phyloP scores from a whole-genome alignment of 2,113 vertebrate genomes.

The Salvelinus namaycush region DNA sequence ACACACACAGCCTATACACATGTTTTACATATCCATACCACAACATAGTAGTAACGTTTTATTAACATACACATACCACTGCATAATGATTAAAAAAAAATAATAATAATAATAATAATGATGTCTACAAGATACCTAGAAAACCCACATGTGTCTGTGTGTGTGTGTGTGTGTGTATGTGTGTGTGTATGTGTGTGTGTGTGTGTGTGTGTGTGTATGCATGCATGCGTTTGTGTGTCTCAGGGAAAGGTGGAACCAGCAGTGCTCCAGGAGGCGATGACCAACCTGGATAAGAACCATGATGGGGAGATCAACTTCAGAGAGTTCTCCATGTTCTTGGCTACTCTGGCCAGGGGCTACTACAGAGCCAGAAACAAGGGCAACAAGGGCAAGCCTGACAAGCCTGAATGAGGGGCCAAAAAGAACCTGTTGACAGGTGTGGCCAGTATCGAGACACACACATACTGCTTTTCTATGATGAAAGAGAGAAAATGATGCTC shows the following conservation, averaged over 20 bases:
- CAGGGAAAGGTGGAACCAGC: conserved; percentile 55
- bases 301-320: conserved; percentile 71
- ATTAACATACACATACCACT: too few relatives aligned
- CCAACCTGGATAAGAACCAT: conserved; percentile 67
- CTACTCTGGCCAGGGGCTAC: conserved; percentile 53
- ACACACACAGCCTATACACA: too few relatives aligned
- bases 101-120: too few relatives aligned
- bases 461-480: too few relatives aligned
- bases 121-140: too few relatives aligned
- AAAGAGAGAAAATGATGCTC: too few relatives aligned
- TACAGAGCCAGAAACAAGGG: conserved; percentile 50
- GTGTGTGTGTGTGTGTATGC: background rate
- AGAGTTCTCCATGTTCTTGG: conserved; percentile 66
- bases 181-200: background rate
- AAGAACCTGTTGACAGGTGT: conserved; percentile 16
- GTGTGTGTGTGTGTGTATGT: background rate
- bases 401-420: background rate
- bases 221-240: background rate
- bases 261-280: conserved; percentile 60
- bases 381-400: conserved; percentile 9
- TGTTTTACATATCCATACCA: too few relatives aligned
- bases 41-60: too few relatives aligned
- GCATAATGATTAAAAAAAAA: too few relatives aligned
- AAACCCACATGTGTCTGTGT: background rate
- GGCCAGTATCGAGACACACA: background rate